Base-by-base conservation (phyloP, 2,113 vertebrate species). In the Calyptommatus sinebrachiatus region DNA sequence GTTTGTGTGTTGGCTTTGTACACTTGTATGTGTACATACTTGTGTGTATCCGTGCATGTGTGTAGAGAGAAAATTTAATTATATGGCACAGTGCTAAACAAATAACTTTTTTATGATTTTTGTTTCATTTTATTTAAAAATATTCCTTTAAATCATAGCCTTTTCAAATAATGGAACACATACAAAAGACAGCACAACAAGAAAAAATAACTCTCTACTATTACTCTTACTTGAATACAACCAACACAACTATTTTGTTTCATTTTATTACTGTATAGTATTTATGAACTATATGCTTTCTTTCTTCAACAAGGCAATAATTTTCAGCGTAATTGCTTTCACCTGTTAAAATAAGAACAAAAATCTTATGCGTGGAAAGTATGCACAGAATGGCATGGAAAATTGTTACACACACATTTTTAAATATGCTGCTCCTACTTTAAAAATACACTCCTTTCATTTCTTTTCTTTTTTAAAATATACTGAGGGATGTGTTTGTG, bases 261-360 rank as follows among this genome's bases (percentile, higher is more conserved):
- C 67, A 86, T 87, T 92, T 89, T 57, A 18, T 12, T 57, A 18
- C 53, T 57, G 53, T 57, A 57, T 18, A 81, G 66, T 73, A 77
- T 77, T 90, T 91, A 85, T 72, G 71, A 77, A 80, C 29, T 85
- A 78, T 81, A 81, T 83, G 83, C 86, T 88, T 81, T 85, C 88
- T 73, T 88, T 86, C 86, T 83, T 84, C 79, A 90, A 24, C 79
- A 78, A 69, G 79, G 28, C 76, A 86, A 84, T 90, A 83, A 85
- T 92, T 93, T 92, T 73, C 60, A 91, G 87, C 87, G 14, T 90
- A 93, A 95, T 93, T 92, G 83, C 89, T 94, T 95, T 94, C 93
- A 93, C 90, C 90, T 94, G 93, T 93, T 94, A 85, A 94, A 94
- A 93, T 94, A 94, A 92, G 85, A 87, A 75, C 69, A 79, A 91